Evolutionary conservation across 2,797 vertebrate genomes (phyloP), one percentile per base, ranked within the genome.

Genomic region (Notolepis coatsorum): DNA sequence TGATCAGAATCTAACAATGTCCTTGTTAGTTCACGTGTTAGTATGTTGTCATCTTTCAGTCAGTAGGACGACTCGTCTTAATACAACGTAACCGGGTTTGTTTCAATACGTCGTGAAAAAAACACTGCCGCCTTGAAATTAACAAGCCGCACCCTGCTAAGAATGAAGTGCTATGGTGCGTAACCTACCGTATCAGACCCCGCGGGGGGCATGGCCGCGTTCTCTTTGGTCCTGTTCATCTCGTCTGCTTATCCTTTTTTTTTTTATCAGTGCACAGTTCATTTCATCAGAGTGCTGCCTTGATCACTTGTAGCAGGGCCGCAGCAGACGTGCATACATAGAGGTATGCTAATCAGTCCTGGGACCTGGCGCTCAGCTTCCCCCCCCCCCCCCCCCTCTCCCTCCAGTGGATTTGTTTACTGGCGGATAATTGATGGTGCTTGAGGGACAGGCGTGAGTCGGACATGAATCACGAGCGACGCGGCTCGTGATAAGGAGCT

Each of bases 341-440:
- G 84, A 79, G 85, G 68, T 89, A 91, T 92, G 91, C 89, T 91
- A 93, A 93, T 91, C 91, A 92, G 79, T 84, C 78, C 79, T 74
- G 75, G 72, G 78, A 85, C 80, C 77, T 71, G 65, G 68, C 67
- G 81, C 63, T 25, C 27, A 30, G 15, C 12, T 81, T 86, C 54
- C 4, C 15, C 30, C 33, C 9, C 82, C 79, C n/a, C n/a, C n/a
- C n/a, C n/a, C n/a, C n/a, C n/a, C n/a, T 89, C 94, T 95, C 94
- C 94, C 94, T 95, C 92, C 84, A 73, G 89, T 85, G 89, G 85
- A 93, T 96, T 97, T 97, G 95, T 97, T 97, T 97, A 95, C 93
- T 92, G 95, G 94, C 88, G 93, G 93, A 92, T 96, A 97, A 98
- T 97, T 98, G 96, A 98, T 98, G 95, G 94, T 93, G 95, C 96